phyloP scores from a whole-genome alignment of 2,113 vertebrate species.

The Tringa solitaria region DNA sequence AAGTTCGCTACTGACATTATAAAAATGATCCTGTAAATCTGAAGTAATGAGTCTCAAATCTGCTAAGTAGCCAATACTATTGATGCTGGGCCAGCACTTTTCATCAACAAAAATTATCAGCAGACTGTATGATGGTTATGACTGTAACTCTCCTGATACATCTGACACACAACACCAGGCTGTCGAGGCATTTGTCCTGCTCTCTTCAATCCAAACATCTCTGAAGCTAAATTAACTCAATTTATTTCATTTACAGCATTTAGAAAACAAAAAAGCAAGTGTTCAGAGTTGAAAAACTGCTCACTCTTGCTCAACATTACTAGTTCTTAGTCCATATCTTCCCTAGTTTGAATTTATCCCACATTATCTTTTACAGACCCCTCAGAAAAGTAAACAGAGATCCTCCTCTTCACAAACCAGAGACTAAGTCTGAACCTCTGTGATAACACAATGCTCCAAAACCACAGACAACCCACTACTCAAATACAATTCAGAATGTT shows the following conservation, averaged over 20 bases:
- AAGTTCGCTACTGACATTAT: not conserved
- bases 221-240: not conserved
- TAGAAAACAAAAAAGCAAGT: not conserved
- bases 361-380: not conserved
- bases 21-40: not conserved
- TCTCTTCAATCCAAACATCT: not conserved
- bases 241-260: not conserved
- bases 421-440: not conserved
- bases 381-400: not conserved
- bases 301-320: not conserved
- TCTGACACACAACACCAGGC: not conserved
- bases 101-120: not conserved
- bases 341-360: not conserved
- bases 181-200: fast-evolving
- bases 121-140: not conserved
- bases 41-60: not conserved
- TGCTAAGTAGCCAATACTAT: not conserved
- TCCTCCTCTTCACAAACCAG: not conserved
- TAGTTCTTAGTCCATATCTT: not conserved
- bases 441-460: not conserved
- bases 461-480: not conserved
- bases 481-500: not conserved
- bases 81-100: not conserved
- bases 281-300: not conserved
- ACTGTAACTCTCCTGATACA: not conserved